Conservation (phyloP, 2,888 invertebrate genomes). For the Capitulum mitella region DNA sequence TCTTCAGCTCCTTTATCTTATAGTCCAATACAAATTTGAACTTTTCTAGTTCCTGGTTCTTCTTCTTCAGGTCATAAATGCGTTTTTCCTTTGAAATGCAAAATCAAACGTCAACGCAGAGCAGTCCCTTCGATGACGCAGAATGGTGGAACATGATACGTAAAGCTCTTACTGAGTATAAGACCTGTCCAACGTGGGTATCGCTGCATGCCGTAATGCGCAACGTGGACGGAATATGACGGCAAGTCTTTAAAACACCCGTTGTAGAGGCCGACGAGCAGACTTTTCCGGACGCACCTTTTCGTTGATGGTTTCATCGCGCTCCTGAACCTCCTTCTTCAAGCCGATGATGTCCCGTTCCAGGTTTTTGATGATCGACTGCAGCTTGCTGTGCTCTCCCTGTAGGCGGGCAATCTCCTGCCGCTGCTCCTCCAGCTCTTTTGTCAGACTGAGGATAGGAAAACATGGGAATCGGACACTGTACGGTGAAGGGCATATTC, state of each 20-base stretch:
- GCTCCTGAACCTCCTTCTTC: constrained; percentile 73
- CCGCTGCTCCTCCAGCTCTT: constrained; percentile 41
- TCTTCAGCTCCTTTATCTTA: constrained; percentile 78
- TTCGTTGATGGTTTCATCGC: constrained; percentile 72
- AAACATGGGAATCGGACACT: no score
- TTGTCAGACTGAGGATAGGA: neutral
- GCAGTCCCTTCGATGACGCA: no score
- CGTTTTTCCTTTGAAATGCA: constrained; percentile 47
- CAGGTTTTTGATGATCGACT: constrained; percentile 60
- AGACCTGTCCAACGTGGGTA: no score
- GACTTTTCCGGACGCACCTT: constrained; percentile 53
- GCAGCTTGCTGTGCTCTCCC: constrained; percentile 46
- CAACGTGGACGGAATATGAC: no score
- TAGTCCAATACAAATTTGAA: constrained; percentile 83
- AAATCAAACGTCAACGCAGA: no score
- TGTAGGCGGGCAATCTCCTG: constrained; percentile 42
- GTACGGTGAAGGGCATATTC: no score
- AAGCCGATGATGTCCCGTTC: constrained; percentile 71
- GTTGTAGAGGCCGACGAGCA: no score
- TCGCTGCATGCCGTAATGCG: no score
- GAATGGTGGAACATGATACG: no score
- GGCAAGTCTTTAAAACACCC: no score
- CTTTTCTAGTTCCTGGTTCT: constrained; percentile 61
- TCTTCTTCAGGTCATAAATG: constrained; percentile 64
- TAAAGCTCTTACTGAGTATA: no score